Percentiles rank a stretch among this genome's conserved stretches.
These are phyloP conservation scores for Lapara coniferarum DNA, from an alignment of 2,888 invertebrate species.

Conservation along the genomic window DNA sequence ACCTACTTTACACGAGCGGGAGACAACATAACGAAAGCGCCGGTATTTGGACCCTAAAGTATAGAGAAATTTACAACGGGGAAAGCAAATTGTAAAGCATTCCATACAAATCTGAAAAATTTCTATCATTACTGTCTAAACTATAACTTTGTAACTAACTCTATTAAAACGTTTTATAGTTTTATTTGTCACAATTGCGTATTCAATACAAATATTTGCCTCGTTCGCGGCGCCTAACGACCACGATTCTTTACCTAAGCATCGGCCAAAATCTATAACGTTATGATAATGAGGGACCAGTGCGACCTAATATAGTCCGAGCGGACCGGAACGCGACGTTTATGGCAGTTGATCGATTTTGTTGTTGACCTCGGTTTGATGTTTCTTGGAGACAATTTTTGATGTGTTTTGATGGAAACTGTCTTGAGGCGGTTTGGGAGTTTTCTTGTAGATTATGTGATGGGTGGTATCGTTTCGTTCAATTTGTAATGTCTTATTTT, in stretches of 20 bases:
- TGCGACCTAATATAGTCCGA: background rate
- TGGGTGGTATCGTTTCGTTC: too few relatives aligned
- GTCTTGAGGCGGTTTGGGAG: too few relatives aligned
- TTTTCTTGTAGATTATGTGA: too few relatives aligned
- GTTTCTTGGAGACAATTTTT: background rate
- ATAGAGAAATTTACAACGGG: too few relatives aligned
- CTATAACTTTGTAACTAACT: background rate
- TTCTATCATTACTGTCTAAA: too few relatives aligned
- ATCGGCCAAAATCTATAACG: constrained; percentile 11
- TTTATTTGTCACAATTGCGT: background rate
- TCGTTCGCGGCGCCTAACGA: background rate
- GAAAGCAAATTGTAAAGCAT: too few relatives aligned
- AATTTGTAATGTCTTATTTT: too few relatives aligned
- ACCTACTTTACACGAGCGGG: too few relatives aligned
- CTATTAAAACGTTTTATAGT: background rate
- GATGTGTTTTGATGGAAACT: too few relatives aligned
- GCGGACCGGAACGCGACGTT: background rate
- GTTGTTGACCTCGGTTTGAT: background rate
- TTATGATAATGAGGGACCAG: constrained; percentile 8
- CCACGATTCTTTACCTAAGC: background rate
- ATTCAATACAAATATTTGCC: constrained; percentile 3
- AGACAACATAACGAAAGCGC: too few relatives aligned
- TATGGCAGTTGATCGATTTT: constrained; percentile 14
- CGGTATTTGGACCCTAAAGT: too few relatives aligned
- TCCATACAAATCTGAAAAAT: too few relatives aligned